phyloP scores from a whole-genome alignment of 2,797 vertebrate genomes.

The Macroramphosus scolopax region DNA sequence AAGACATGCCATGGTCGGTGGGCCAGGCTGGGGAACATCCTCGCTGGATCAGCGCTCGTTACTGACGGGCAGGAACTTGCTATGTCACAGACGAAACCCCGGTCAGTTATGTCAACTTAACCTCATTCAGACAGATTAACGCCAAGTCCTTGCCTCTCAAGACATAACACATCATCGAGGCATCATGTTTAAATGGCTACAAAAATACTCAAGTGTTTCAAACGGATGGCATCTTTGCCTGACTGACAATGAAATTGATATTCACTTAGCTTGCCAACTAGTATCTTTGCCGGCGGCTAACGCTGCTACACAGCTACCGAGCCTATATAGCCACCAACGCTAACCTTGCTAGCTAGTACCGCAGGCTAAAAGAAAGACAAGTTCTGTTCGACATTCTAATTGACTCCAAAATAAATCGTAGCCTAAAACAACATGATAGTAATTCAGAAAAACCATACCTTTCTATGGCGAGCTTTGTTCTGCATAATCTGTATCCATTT shows the following conservation, averaged over 20 bases:
- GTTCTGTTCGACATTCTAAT: not conserved
- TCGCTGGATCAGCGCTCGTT: conserved; percentile 50
- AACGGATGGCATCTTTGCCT: not conserved
- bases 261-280: not conserved
- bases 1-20: conserved; percentile 79
- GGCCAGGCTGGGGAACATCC: conserved; percentile 80
- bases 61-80: conserved; percentile 48
- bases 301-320: conserved; percentile 7
- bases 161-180: not conserved
- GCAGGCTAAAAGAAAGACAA: conserved; percentile 43
- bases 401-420: not conserved
- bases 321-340: conserved; percentile 7
- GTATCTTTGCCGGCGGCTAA: conserved; percentile 24
- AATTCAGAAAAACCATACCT: conserved; percentile 32
- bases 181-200: not conserved
- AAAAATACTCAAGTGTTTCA: not conserved
- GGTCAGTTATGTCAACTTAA: conserved; percentile 26
- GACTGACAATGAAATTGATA: not conserved
- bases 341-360: conserved; percentile 24
- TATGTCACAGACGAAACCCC: conserved; percentile 27
- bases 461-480: conserved; percentile 37
- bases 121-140: conserved; percentile 37
- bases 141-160: conserved; percentile 8
- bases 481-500: conserved; percentile 60
- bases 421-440: fast-evolving